Evolutionary conservation across 2,888 invertebrate genomes (phyloP), one percentile per base, ranked within the genome.

Genomic region (Aphodius sticticus): DNA sequence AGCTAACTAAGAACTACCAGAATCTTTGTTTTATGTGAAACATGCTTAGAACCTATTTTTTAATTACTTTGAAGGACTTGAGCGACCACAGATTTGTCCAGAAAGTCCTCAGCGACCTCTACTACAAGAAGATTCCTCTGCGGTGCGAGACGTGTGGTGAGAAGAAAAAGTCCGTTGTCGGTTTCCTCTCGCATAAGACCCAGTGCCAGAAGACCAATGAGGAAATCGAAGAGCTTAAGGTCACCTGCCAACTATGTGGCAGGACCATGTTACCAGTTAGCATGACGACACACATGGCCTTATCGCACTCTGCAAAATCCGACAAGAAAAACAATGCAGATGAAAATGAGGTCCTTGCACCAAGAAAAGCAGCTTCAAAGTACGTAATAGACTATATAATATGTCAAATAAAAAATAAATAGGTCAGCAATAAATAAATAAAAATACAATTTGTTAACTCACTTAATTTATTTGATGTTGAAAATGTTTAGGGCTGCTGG

Each of bases 121-220:
- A 90, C 80, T 88, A 87, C 72, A 86, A 86, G 76, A 90, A 85
- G 81, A 87, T 90, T 72, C 87, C 85, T 15, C 87, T 93, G 12
- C 85, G 85, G 75, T 94, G 94, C 85, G 91, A 91, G 81, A 87
- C 86, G 77, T 94, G 94, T 84, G 89, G 89, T 0, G 83, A 76
- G 38, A 80, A 87, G 72, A 88, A 93, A 86, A 89, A 88, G 69
- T 92, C 92, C 3, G 90, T 89, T 3, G 84, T 89, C 38, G 94
- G 94, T 35, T 93, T 92, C 83, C 88, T 92, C 79, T 92, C 93
- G 0, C 94, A 94, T 85, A 82, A 81, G 78, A 76, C 80, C 6
- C 70, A 78, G 38, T 85, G 85, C 76, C 75, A 80, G 38, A 82
- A 80, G 76, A 71, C 82, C 6, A 36, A 69, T 6, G 80, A 83